These are phyloP conservation scores for Caligus rogercresseyi DNA, from an alignment of 1,140 invertebrate species.

Conservation along the genomic window DNA sequence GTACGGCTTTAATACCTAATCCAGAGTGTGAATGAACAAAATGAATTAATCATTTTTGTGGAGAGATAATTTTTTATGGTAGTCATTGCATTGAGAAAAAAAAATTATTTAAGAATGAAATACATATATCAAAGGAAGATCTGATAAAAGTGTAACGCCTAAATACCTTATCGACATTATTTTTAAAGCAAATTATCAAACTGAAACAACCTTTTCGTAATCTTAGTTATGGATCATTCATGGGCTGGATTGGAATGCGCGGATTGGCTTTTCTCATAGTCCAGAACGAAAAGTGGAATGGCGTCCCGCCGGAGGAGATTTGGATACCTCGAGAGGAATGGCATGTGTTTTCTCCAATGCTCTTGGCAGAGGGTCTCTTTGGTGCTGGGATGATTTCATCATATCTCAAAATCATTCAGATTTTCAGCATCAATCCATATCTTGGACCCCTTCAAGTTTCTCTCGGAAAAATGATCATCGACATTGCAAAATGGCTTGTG, in stretches of 20 bases:
- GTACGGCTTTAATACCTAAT: too few relatives aligned
- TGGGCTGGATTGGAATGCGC: slow-evolving; percentile 11
- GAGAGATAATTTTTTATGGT: too few relatives aligned
- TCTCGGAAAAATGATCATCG: slow-evolving; percentile 61
- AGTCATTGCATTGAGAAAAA: too few relatives aligned
- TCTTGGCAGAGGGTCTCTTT: slow-evolving; percentile 83
- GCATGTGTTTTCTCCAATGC: slow-evolving; percentile 80
- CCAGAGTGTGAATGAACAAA: too few relatives aligned
- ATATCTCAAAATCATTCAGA: slow-evolving; percentile 62
- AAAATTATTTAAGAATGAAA: too few relatives aligned
- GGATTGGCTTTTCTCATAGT: slow-evolving; percentile 24
- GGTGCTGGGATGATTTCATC: slow-evolving; percentile 86
- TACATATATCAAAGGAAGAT: too few relatives aligned
- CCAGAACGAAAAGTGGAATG: slow-evolving; percentile 23
- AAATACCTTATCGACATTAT: too few relatives aligned
- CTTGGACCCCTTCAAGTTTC: slow-evolving; percentile 69
- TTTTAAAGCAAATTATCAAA: too few relatives aligned
- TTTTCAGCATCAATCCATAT: slow-evolving; percentile 79
- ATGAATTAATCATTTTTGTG: too few relatives aligned
- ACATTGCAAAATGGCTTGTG: slow-evolving; percentile 72
- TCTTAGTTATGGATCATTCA: slow-evolving; percentile 20
- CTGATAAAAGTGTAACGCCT: too few relatives aligned
- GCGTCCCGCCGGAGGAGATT: slow-evolving; percentile 30
- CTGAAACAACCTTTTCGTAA: too few relatives aligned
- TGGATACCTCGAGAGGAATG: slow-evolving; percentile 62